Conservation (phyloP, 1,140 invertebrate genomes). For the Ladona fulva region DNA sequence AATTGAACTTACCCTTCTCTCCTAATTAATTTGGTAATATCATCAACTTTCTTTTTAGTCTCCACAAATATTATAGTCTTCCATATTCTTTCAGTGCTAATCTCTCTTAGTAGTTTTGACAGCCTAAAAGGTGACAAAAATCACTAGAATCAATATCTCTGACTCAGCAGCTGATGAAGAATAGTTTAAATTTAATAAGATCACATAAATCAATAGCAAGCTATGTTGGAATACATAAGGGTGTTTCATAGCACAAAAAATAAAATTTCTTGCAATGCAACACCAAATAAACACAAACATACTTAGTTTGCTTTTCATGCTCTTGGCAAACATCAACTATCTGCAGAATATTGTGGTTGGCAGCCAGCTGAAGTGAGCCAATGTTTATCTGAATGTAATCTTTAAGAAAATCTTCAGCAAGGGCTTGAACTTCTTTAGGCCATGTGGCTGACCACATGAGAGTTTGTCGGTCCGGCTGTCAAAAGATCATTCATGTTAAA, state of each 20-base stretch:
- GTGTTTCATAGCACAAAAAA: too few relatives aligned
- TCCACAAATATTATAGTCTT: slow-evolving; percentile 58
- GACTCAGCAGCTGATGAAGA: too few relatives aligned
- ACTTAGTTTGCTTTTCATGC: slow-evolving; percentile 38
- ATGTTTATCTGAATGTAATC: slow-evolving; percentile 57
- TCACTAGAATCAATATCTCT: not conserved
- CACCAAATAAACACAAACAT: slow-evolving; percentile 16
- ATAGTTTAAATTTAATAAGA: too few relatives aligned
- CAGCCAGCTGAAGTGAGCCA: slow-evolving; percentile 49
- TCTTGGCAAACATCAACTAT: slow-evolving; percentile 53
- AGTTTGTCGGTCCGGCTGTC: slow-evolving; percentile 50
- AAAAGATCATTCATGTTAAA: slow-evolving; percentile 22
- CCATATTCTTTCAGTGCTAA: slow-evolving; percentile 43
- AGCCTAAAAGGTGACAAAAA: not conserved
- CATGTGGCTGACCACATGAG: slow-evolving; percentile 66
- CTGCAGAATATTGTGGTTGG: slow-evolving; percentile 61
- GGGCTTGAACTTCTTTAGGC: slow-evolving; percentile 54
- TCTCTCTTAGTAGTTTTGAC: slow-evolving; percentile 42
- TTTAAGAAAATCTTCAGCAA: slow-evolving; percentile 56
- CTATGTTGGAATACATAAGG: too few relatives aligned
- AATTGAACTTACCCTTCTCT: slow-evolving; percentile 43
- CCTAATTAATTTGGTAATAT: slow-evolving; percentile 50
- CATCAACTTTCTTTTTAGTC: slow-evolving; percentile 63
- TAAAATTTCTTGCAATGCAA: too few relatives aligned
- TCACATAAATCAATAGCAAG: too few relatives aligned